A percentile compares a stretch with the other conserved stretches of the same genome.
These are phyloP conservation scores for Danaus chrysippus DNA, from an alignment of 2,888 invertebrate species.

Conservation along the genomic window DNA sequence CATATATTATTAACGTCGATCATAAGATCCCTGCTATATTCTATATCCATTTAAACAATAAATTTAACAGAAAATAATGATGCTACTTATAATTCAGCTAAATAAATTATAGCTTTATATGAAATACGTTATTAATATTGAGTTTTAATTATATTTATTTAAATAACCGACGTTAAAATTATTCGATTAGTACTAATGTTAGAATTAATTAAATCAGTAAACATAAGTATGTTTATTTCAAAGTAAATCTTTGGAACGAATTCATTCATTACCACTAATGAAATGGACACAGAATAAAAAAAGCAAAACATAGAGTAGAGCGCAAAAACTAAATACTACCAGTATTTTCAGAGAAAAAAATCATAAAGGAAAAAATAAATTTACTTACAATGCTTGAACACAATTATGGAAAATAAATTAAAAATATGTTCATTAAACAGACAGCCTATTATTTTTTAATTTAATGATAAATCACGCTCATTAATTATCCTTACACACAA, in stretches of 20 bases:
- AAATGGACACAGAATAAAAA: slow-evolving; percentile 7
- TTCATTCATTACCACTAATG: slow-evolving; percentile 17
- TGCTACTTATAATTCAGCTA: too few species aligned
- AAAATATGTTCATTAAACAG: not conserved
- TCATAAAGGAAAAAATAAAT: not conserved
- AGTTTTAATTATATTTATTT: too few species aligned
- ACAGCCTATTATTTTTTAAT: not conserved
- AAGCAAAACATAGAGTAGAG: not conserved
- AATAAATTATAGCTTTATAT: too few species aligned
- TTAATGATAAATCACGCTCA: slow-evolving; percentile 1
- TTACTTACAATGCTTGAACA: not conserved
- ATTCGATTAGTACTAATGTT: not conserved
- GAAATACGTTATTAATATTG: too few species aligned
- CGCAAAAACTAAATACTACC: not conserved
- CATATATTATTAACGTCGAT: too few species aligned
- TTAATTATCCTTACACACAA: slow-evolving; percentile 1
- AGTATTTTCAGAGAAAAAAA: not conserved
- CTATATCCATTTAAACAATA: too few species aligned
- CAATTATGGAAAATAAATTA: not conserved
- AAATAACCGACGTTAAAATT: too few species aligned
- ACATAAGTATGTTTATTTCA: not conserved
- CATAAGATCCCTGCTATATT: too few species aligned
- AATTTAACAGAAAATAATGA: too few species aligned
- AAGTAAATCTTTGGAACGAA: slow-evolving; percentile 8
- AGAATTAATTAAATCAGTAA: not conserved